Percentiles rank a stretch among this genome's conserved stretches.
These are phyloP conservation scores for Dolichoris vasculosae DNA, from an alignment of 1,140 invertebrate genomes.

Conservation along the genomic window DNA sequence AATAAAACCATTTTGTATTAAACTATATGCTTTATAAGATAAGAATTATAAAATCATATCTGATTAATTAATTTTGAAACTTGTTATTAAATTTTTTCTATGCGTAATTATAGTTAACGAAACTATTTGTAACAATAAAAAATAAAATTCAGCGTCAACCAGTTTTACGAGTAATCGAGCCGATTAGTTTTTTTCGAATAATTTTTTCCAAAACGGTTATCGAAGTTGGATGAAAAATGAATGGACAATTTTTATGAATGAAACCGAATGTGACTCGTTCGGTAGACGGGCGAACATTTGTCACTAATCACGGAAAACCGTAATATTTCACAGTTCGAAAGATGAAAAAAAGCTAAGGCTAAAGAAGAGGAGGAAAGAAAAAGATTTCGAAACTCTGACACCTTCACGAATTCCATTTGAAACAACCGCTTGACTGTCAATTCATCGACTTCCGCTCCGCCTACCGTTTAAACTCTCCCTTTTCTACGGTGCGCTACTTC, in stretches of 20 bases:
- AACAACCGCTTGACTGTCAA: slow-evolving; percentile 47
- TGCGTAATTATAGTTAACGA: too few relatives aligned
- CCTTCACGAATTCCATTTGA: slow-evolving; percentile 46
- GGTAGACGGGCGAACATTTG: slow-evolving; percentile 39
- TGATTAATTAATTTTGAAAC: too few relatives aligned
- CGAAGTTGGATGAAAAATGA: slow-evolving; percentile 46
- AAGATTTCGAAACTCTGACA: slow-evolving; percentile 46
- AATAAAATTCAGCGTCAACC: too few relatives aligned
- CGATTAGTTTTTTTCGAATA: too few relatives aligned
- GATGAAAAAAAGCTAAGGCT: slow-evolving; percentile 20
- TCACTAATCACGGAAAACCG: slow-evolving; percentile 51
- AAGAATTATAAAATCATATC: too few relatives aligned
- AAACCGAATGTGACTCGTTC: not conserved
- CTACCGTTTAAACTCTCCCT: slow-evolving; percentile 44
- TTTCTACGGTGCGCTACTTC: slow-evolving; percentile 16
- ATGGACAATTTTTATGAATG: slow-evolving; percentile 38
- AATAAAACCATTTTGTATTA: too few relatives aligned
- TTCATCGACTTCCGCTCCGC: slow-evolving; percentile 48
- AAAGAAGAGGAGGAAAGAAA: slow-evolving; percentile 14
- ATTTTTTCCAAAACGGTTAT: not conserved
- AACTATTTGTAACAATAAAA: too few relatives aligned
- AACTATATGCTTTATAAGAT: too few relatives aligned
- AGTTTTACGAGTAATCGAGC: too few relatives aligned
- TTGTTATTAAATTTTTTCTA: too few relatives aligned
- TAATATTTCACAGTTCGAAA: slow-evolving; percentile 55